These are phyloP conservation scores for Pocota personata DNA, from an alignment of 2,888 invertebrate species.

Conservation along the genomic window DNA sequence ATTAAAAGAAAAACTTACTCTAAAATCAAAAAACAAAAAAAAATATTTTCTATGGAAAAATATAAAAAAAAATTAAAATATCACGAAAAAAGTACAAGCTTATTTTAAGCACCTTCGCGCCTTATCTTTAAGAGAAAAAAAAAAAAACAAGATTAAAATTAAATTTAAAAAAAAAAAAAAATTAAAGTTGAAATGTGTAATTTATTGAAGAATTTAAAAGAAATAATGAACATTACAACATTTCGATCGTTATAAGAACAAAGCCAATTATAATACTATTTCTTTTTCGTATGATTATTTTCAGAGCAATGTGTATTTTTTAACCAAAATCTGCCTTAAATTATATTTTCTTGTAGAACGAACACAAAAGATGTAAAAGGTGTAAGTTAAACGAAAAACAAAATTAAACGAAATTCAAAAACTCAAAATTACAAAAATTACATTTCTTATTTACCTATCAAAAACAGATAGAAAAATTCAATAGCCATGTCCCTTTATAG, in stretches of 20 bases:
- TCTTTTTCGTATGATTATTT: constrained; percentile 52
- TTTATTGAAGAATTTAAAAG: constrained; percentile 75
- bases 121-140: constrained; percentile 86
- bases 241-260: constrained; percentile 76
- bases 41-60: constrained; percentile 83
- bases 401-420: constrained; percentile 77
- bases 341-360: constrained; percentile 86
- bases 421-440: constrained; percentile 74
- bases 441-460: constrained; percentile 32
- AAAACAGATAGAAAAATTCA: constrained; percentile 42
- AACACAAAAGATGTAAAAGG: constrained; percentile 64
- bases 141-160: constrained; percentile 82
- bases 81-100: constrained; percentile 89
- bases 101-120: constrained; percentile 89
- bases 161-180: constrained; percentile 83
- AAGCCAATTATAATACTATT: constrained; percentile 75
- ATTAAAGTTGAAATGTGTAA: constrained; percentile 79
- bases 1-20: constrained; percentile 73
- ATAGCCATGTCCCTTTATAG: constrained; percentile 28
- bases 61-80: constrained; percentile 83
- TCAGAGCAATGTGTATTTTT: constrained; percentile 83
- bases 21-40: constrained; percentile 76
- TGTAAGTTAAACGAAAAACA: constrained; percentile 48
- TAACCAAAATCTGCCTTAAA: constrained; percentile 87
- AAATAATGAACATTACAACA: constrained; percentile 48